Conservation (phyloP, 2,797 vertebrate genomes). For the Remorina albescens region DNA sequence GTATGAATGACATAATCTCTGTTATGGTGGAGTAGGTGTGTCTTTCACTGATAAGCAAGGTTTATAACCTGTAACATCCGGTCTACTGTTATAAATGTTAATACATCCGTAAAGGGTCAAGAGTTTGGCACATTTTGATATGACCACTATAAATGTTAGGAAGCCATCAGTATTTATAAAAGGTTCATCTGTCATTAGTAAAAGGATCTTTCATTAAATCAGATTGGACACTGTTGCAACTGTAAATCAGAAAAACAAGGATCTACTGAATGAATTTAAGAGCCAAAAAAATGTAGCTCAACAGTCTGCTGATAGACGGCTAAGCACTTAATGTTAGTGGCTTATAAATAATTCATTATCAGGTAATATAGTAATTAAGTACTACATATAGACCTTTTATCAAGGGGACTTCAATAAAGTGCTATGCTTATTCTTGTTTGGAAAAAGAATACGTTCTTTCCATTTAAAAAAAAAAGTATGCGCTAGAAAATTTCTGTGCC, state of each 20-base stretch:
- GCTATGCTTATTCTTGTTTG: not conserved
- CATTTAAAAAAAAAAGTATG: not conserved
- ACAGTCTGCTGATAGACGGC: not conserved
- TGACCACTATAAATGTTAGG: too few relatives aligned
- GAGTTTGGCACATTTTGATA: not conserved
- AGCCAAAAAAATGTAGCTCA: not conserved
- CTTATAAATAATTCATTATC: too few relatives aligned
- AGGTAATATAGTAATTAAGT: not conserved
- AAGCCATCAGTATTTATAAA: not conserved
- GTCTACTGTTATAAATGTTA: too few relatives aligned
- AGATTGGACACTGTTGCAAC: not conserved
- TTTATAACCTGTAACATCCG: not conserved
- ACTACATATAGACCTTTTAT: not conserved
- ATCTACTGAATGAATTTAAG: too few relatives aligned
- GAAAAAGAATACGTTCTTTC: not conserved
- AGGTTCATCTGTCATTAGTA: not conserved
- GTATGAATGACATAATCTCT: too few relatives aligned
- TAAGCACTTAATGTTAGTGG: too few relatives aligned
- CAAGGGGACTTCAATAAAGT: not conserved
- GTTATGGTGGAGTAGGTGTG: not conserved
- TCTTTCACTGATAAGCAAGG: not conserved
- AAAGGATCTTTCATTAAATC: too few relatives aligned
- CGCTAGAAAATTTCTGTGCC: not conserved
- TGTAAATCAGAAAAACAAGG: too few relatives aligned
- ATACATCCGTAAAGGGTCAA: not conserved